Evolutionary conservation across 2,797 vertebrate genomes (phyloP), one percentile per base, ranked within the genome.

Genomic region (Leptodactylus fallax): DNA sequence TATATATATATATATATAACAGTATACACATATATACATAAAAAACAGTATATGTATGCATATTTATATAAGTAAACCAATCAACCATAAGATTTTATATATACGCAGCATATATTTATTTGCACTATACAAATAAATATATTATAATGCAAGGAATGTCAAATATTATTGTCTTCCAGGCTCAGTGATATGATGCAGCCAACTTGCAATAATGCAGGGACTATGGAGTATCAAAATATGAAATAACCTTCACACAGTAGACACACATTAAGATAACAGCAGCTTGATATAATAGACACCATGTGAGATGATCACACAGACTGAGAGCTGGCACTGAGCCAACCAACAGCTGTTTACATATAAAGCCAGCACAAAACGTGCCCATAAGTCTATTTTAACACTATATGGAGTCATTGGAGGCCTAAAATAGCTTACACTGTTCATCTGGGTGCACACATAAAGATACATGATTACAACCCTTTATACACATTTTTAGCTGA

Each of bases 341-440:
- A 77, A 53, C 72, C 49, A 53, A 77, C 72, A 77, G 72, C 72
- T 77, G 72, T 51, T 51, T 51, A 53, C 45, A 23, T 77, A 77
- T 51, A 77, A 53, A 77, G 72, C 21, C 72, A 77, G 72, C 47
- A 53, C 21, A 77, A 77, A 77, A 77, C 11, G 11, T 51, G 72
- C 21, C 72, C 72, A 51, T 77, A n/a, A 53, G 45, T 77, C 72
- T 77, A 77, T 77, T 77, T 51, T 53, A 53, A 53, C 72, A 77
- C n/a, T 53, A 51, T 72, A 72, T 72, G 36, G 27, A 72, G 69
- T 47, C 27, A 69, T 69, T 69, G 7, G 25, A 36, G 25, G 25
- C 25, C 25, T 69, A 36, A 69, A 69, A 69, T 69, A 69, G 63
- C 23, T 27, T 25, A 36, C 13, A 69, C 25, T 16, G 23, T 23